Percentiles rank a stretch among this genome's conserved stretches.
Evolutionary conservation across 1,140 invertebrate genomes (phyloP).

Genomic region (Leptinotarsa texana): DNA sequence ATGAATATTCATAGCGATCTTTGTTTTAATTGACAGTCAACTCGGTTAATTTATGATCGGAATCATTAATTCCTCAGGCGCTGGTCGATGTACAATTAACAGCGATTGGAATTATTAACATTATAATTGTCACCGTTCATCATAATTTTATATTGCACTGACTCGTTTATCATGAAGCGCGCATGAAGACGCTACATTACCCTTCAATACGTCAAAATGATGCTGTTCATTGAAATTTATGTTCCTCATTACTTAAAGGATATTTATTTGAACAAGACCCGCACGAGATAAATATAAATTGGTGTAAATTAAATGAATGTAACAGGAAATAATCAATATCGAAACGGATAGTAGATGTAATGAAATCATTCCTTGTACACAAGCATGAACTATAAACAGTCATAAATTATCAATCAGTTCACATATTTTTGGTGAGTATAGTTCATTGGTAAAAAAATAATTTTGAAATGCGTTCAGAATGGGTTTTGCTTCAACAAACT

Average conservation of each 20-base stretch:
- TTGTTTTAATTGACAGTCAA: background rate
- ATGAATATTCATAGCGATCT: conserved; percentile 6
- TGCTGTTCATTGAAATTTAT: conserved; percentile 2
- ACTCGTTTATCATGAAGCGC: background rate
- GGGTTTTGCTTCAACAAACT: too few relatives aligned
- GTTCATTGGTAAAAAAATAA: too few relatives aligned
- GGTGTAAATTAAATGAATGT: background rate
- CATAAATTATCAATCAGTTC: too few relatives aligned
- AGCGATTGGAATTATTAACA: conserved; percentile 6
- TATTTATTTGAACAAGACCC: background rate
- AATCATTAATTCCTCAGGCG: background rate
- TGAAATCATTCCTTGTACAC: too few relatives aligned
- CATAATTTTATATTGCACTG: background rate
- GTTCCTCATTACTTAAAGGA: background rate
- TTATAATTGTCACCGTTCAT: conserved; percentile 8
- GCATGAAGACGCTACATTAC: conserved; percentile 7
- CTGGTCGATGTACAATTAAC: conserved; percentile 5
- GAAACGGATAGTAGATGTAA: too few relatives aligned
- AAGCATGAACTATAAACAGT: too few relatives aligned
- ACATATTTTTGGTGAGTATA: too few relatives aligned
- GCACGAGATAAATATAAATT: background rate
- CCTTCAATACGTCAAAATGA: background rate
- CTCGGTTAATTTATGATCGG: background rate
- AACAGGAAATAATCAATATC: too few relatives aligned
- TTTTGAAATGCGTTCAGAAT: too few relatives aligned